Evolutionary conservation across 2,888 invertebrate species (phyloP).

Genomic region (Norana najaformis): DNA sequence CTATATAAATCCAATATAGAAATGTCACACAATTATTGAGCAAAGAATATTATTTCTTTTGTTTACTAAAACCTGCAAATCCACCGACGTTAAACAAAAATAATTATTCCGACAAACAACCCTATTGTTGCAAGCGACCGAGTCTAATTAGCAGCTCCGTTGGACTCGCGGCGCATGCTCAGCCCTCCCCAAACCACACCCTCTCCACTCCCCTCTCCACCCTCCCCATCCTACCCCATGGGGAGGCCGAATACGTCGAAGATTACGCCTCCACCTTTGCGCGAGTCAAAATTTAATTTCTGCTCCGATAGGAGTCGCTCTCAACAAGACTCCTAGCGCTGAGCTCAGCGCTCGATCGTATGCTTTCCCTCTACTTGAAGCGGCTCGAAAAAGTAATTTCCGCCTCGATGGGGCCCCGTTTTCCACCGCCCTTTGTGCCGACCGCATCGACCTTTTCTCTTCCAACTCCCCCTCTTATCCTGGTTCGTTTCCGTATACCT

Average conservation of each 20-base stretch:
- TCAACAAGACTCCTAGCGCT: background rate
- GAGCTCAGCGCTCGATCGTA: background rate
- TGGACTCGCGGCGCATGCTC: background rate
- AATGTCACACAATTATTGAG: too few species aligned
- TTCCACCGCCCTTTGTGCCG: background rate
- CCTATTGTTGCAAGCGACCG: background rate
- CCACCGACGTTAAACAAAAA: background rate
- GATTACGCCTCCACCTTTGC: background rate
- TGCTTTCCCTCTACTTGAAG: background rate
- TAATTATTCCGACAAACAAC: background rate
- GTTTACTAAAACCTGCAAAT: background rate
- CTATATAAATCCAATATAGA: too few species aligned
- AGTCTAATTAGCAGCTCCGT: background rate
- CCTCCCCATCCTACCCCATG: background rate
- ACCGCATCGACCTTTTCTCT: background rate
- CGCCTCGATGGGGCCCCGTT: background rate
- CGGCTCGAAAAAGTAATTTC: background rate
- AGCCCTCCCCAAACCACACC: background rate
- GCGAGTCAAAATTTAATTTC: slow-evolving; percentile 1
- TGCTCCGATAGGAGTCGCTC: background rate
- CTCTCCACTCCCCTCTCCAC: background rate
- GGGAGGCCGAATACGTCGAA: background rate
- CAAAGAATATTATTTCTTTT: too few species aligned
- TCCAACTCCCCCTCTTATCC: too few species aligned
- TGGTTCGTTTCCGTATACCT: too few species aligned